phyloP scores from a whole-genome alignment of 2,113 vertebrate species.

The Chionis minor region DNA sequence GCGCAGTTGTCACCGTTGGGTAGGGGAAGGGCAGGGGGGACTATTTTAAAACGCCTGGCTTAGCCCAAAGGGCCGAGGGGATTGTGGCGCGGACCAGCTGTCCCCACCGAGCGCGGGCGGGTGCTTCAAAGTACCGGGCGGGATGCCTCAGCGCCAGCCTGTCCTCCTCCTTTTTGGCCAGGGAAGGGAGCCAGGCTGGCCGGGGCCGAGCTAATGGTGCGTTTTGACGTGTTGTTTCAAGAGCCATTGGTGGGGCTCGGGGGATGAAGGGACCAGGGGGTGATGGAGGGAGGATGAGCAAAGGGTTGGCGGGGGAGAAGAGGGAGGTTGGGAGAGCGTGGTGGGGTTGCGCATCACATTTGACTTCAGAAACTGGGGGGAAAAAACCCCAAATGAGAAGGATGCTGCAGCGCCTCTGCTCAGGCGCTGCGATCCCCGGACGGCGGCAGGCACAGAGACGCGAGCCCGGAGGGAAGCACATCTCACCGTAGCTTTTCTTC shows the following conservation, averaged over 20 bases:
- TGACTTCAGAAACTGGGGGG: background rate
- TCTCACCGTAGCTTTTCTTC: background rate
- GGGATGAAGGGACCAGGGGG: background rate
- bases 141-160: slow-evolving; percentile 17
- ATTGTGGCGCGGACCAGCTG: slow-evolving; percentile 66
- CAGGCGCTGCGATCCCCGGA: background rate
- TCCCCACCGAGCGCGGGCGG: background rate
- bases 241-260: background rate
- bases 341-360: background rate
- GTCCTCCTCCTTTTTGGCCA: background rate
- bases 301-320: background rate
- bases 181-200: background rate
- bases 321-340: fast-evolving
- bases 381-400: too few species aligned
- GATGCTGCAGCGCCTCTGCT: background rate
- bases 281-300: background rate
- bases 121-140: slow-evolving; percentile 34
- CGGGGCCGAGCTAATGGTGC: background rate
- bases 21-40: background rate
- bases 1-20: slow-evolving; percentile 67
- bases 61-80: slow-evolving; percentile 29
- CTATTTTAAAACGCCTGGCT: slow-evolving; percentile 71
- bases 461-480: background rate
- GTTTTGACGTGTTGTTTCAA: slow-evolving; percentile 18
- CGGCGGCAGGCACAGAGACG: background rate